Evolutionary conservation across 2,888 invertebrate species (phyloP).

Genomic region (Hetaerina titia): DNA sequence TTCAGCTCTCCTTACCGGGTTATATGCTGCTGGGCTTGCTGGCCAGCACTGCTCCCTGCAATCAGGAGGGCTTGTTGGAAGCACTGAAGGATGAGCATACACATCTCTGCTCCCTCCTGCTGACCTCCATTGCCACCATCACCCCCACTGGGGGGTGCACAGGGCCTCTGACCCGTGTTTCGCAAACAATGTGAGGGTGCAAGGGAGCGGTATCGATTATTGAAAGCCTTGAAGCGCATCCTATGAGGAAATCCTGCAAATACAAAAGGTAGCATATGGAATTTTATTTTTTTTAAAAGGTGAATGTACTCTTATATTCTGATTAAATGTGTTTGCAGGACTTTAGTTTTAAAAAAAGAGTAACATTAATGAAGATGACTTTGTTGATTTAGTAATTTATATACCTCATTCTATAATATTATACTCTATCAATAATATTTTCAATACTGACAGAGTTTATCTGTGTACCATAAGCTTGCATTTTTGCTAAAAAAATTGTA

Average conservation of each 20-base stretch:
- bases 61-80: slow-evolving; percentile 73
- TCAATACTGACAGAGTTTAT: too few species aligned
- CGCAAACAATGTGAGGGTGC: slow-evolving; percentile 87
- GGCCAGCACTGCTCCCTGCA: slow-evolving; percentile 52
- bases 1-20: not conserved
- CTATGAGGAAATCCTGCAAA: slow-evolving; percentile 91
- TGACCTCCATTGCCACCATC: slow-evolving; percentile 76
- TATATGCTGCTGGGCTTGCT: slow-evolving; percentile 56
- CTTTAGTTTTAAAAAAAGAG: not conserved
- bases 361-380: too few species aligned
- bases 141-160: slow-evolving; percentile 81
- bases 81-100: slow-evolving; percentile 76
- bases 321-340: not conserved
- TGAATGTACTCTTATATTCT: not conserved
- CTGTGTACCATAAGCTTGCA: too few species aligned
- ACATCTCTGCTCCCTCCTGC: slow-evolving; percentile 76
- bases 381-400: too few species aligned
- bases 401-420: too few species aligned
- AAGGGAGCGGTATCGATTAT: slow-evolving; percentile 89
- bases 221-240: slow-evolving; percentile 96
- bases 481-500: too few species aligned
- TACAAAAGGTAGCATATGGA: not conserved
- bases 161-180: slow-evolving; percentile 81
- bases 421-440: too few species aligned
- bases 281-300: slow-evolving; percentile 27